These are phyloP conservation scores for Dicranocentrus wangi DNA, from an alignment of 2,888 invertebrate genomes.

Conservation along the genomic window DNA sequence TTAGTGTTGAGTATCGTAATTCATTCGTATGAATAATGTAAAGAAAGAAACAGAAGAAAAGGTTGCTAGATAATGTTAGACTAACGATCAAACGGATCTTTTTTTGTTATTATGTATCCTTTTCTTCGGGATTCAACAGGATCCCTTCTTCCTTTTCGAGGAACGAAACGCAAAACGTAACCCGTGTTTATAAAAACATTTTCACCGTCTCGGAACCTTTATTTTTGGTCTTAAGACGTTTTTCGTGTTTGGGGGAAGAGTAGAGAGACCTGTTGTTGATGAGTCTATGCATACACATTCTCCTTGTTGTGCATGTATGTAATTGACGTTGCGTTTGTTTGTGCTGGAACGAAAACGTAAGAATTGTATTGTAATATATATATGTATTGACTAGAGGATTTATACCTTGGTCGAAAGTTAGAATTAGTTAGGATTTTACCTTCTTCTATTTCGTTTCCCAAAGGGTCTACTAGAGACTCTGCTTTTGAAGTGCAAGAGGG, in stretches of 20 bases:
- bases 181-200: slow-evolving; percentile 30
- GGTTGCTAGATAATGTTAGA: slow-evolving; percentile 22
- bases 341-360: too few species aligned
- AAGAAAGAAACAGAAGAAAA: slow-evolving; percentile 30
- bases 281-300: too few species aligned
- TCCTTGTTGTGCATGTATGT: too few species aligned
- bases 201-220: slow-evolving; percentile 29
- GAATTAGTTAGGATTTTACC: too few species aligned
- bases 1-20: slow-evolving; percentile 37
- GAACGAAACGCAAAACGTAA: slow-evolving; percentile 31
- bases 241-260: not conserved
- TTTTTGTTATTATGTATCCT: slow-evolving; percentile 41
- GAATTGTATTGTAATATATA: too few species aligned
- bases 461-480: too few species aligned
- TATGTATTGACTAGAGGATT: too few species aligned
- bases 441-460: too few species aligned
- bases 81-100: slow-evolving; percentile 42
- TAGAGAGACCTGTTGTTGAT: not conserved
- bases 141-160: slow-evolving; percentile 20
- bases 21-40: slow-evolving; percentile 37
- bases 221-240: not conserved
- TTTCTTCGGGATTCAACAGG: slow-evolving; percentile 52
- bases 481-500: too few species aligned
- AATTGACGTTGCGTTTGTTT: too few species aligned
- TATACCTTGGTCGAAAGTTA: too few species aligned